Conservation (phyloP, 1,140 invertebrate genomes). For the Micrasema longulum region DNA sequence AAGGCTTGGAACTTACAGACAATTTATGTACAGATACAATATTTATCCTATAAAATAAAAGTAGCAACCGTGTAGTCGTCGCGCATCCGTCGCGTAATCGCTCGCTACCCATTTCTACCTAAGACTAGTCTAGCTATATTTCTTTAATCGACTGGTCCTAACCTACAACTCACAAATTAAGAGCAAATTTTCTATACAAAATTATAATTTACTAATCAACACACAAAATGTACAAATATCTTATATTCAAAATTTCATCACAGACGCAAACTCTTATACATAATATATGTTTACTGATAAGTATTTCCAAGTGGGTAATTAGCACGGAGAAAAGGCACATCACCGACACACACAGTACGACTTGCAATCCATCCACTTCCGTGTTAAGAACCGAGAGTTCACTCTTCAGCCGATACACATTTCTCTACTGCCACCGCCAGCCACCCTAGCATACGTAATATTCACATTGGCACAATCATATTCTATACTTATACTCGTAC, state of each 20-base stretch:
- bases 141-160: conserved; percentile 35
- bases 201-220: conserved; percentile 39
- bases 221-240: conserved; percentile 33
- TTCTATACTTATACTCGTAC: neutral
- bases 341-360: neutral
- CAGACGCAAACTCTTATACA: conserved; percentile 42
- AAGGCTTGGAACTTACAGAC: neutral
- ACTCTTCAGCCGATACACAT: too few relatives aligned
- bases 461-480: conserved; percentile 30
- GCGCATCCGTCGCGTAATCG: conserved; percentile 12
- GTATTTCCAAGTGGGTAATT: conserved; percentile 38
- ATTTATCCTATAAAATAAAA: conserved; percentile 17
- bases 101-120: conserved; percentile 28
- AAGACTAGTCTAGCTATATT: conserved; percentile 38
- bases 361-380: too few relatives aligned
- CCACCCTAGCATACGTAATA: neutral
- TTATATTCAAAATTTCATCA: conserved; percentile 48
- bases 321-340: conserved; percentile 37
- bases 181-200: conserved; percentile 20
- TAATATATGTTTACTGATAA: conserved; percentile 41
- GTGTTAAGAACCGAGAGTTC: too few relatives aligned
- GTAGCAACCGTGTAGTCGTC: conserved; percentile 2
- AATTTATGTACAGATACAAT: neutral
- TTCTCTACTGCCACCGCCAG: too few relatives aligned
- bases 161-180: conserved; percentile 29